Evolutionary conservation across 1,140 invertebrate species (phyloP), one percentile per base, ranked within the genome.

Genomic region (Nasonia giraulti): DNA sequence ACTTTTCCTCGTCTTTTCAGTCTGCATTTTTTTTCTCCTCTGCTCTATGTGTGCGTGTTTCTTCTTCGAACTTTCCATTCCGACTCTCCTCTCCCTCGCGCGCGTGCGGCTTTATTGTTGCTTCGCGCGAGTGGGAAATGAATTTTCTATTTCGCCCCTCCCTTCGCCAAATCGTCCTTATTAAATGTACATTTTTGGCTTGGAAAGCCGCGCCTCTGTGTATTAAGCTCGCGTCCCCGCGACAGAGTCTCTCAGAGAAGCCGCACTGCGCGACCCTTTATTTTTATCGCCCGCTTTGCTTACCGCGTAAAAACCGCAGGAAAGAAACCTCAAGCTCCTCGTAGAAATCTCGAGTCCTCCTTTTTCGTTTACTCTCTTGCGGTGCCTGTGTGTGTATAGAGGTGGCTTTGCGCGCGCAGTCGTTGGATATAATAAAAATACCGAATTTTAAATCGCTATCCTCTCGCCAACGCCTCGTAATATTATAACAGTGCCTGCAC

Each of bases 1-100:
- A 75, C 73, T 75, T 75, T 75, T 44, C 73, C 20, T 37, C 73
- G 12, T 75, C 37, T 75, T 75, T 75, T 44, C 73, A 40, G 31
- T 44, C 73, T 75, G 31, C 73, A 75, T n/a, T 44, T 75, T 37
- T n/a, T n/a, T 6, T 10, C 37, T n/a, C 27, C 27, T 27, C 27
- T 27, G 27, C 27, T n/a, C 20, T 62, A n/a, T 62, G 55, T 62
- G 17, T 7, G 55, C 12, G 12, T 4, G 14, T 62, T 4, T 62
- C 3, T n/a, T 62, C 55, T n/a, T 62, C 55, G 55, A 62, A 62
- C 14, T 20, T 62, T 62, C 55, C 55, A 20, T 62, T 62, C 55
- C 3, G 12, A 17, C 47, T 50, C 44, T 47, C 44, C 10, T 12
- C 44, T 47, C 12, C 47, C 47, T 12, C 14, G 20, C 27, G 27